Conservation (phyloP, 2,113 vertebrate species). For the Pachycephala philippinensis region DNA sequence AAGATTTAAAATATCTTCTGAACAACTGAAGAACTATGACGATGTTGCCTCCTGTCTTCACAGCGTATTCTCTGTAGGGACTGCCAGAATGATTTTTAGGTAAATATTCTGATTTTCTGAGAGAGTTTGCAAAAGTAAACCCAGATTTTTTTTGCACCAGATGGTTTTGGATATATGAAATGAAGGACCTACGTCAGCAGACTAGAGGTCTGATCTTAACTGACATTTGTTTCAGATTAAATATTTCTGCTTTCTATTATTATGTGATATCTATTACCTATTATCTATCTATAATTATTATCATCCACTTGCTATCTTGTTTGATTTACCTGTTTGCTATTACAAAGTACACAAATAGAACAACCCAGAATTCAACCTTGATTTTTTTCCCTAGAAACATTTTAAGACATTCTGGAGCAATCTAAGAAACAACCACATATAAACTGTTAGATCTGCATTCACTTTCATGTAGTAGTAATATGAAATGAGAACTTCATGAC, state of each 20-base stretch:
- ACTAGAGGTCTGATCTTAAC: background rate
- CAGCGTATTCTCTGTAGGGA: background rate
- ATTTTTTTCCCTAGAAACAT: background rate
- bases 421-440: background rate
- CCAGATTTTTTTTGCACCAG: rapidly evolving
- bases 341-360: background rate
- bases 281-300: background rate
- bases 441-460: background rate
- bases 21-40: background rate
- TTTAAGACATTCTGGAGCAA: background rate
- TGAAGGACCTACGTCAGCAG: background rate
- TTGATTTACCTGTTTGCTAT: background rate
- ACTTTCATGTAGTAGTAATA: background rate
- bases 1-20: background rate
- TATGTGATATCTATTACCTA: background rate
- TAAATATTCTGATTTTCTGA: background rate
- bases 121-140: background rate
- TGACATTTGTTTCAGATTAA: background rate
- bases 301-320: background rate
- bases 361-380: background rate
- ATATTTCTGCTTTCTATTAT: background rate
- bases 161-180: background rate
- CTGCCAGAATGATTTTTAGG: background rate
- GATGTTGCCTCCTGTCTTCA: background rate
- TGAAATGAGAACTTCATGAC: background rate